phyloP scores from a whole-genome alignment of 2,797 vertebrate species.

The Triplophysa yarkandensis region DNA sequence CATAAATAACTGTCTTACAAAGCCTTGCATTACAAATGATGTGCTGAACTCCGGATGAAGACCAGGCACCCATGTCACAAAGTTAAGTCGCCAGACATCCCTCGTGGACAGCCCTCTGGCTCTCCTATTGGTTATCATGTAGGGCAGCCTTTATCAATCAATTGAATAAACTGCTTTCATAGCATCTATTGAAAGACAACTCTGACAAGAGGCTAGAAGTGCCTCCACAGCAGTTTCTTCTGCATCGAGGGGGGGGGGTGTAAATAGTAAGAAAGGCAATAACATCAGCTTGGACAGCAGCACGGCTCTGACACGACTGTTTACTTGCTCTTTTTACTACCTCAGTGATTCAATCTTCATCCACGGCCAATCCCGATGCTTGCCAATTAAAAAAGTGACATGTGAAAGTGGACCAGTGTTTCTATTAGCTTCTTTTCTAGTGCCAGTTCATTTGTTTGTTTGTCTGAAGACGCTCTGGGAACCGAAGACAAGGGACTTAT shows the following conservation, averaged over 20 bases:
- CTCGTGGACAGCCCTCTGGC: constrained; percentile 27
- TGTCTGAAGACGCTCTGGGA: neutral
- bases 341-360: constrained; percentile 45
- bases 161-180: constrained; percentile 64
- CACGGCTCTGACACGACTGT: constrained; percentile 33
- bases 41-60: neutral
- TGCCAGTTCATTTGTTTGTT: constrained; percentile 1
- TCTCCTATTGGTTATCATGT: constrained; percentile 54
- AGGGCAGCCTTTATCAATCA: constrained; percentile 62
- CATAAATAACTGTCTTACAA: neutral
- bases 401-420: neutral
- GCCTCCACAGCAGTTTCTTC: constrained; percentile 50
- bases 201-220: constrained; percentile 50
- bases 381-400: constrained; percentile 37
- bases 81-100: constrained; percentile 26
- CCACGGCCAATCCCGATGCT: constrained; percentile 18
- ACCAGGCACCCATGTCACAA: constrained; percentile 15
- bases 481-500: neutral
- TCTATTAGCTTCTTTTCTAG: neutral
- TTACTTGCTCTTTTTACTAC: constrained; percentile 43
- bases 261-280: constrained; percentile 53
- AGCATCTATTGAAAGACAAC: constrained; percentile 55
- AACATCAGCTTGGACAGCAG: constrained; percentile 38
- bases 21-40: neutral
- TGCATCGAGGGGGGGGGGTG: constrained; percentile 16